Evolutionary conservation across 2,113 vertebrate species (phyloP), one percentile per base, ranked within the genome.

Genomic region (Anarhynchus alexandrinus): DNA sequence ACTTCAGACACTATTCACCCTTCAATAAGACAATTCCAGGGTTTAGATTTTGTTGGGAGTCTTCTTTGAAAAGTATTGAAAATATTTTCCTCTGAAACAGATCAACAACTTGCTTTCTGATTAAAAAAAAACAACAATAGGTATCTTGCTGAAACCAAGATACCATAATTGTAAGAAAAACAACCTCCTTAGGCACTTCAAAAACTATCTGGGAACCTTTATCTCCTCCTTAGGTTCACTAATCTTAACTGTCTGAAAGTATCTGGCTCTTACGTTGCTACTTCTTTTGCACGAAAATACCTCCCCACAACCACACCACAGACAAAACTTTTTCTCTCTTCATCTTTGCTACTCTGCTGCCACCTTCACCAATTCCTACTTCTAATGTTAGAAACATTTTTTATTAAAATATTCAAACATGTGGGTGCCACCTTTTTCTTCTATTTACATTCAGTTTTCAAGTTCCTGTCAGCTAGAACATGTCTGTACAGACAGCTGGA

Each of bases 261-360:
- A 66, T 16, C 11, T 34, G 10, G 26, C 7, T 84, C 32, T 69
- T 70, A 64, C 0, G 0, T 20, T 77, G 58, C 21, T 62, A 19
- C n/a, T 45, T 52, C 43, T 72, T 73, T 51, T 66, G 45, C 42
- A 76, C 8, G 23, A 64, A 22, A 82, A 43, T 2, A 82, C 38
- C 34, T 90, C 21, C 14, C 25, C 10, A 65, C 19, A 55, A 62
- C 10, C 8, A 47, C 13, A 74, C 5, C 12, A 45, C 54, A 77
- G 32, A 43, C 7, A 25, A 52, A 85, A 90, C 19, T 3, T 80
- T 15, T 72, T 22, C 22, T 81, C 7, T 70, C n/a, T 84, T 76
- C 6, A 54, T 49, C 43, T 79, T 9, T 40, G 10, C 6, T 32
- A 51, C 17, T 23, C 14, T 2, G 1, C 26, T 6, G 2, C 12